Evolutionary conservation across 2,797 vertebrate species (phyloP).

Genomic region (Anableps anableps): DNA sequence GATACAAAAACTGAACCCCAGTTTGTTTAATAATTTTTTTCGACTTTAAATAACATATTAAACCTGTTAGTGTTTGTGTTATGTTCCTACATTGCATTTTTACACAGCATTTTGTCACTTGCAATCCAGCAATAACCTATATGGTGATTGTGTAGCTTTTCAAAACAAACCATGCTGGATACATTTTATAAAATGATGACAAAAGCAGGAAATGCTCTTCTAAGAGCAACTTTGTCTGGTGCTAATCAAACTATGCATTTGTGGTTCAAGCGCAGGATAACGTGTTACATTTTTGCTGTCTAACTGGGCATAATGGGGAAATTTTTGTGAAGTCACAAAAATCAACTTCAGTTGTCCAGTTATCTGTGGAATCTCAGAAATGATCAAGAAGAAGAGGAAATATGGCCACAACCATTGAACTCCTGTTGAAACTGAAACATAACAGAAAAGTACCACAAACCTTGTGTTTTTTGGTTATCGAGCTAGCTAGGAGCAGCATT

Average conservation of each 20-base stretch:
- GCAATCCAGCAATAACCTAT: too few relatives aligned
- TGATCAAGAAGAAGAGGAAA: background rate
- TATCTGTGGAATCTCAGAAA: background rate
- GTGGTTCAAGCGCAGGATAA: background rate
- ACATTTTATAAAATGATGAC: background rate
- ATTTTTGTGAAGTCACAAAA: background rate
- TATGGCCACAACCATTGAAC: background rate
- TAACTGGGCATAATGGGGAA: background rate
- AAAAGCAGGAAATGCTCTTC: background rate
- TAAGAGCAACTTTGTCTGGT: background rate
- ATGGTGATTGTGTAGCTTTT: background rate
- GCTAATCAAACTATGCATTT: background rate
- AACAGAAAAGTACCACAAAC: background rate
- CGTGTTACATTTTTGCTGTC: background rate
- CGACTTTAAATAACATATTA: background rate
- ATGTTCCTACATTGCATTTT: background rate
- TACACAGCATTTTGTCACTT: background rate
- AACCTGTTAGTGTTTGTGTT: background rate
- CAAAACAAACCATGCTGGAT: background rate
- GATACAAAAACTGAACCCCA: background rate
- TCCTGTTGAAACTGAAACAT: slow-evolving; percentile 1
- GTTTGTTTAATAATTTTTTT: background rate
- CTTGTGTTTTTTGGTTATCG: background rate
- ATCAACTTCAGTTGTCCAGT: background rate
- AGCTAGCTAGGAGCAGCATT: background rate